Percentiles rank a stretch among this genome's conserved stretches.
phyloP scores from a whole-genome alignment of 2,113 vertebrate genomes.

The Hemichromis elongatus region DNA sequence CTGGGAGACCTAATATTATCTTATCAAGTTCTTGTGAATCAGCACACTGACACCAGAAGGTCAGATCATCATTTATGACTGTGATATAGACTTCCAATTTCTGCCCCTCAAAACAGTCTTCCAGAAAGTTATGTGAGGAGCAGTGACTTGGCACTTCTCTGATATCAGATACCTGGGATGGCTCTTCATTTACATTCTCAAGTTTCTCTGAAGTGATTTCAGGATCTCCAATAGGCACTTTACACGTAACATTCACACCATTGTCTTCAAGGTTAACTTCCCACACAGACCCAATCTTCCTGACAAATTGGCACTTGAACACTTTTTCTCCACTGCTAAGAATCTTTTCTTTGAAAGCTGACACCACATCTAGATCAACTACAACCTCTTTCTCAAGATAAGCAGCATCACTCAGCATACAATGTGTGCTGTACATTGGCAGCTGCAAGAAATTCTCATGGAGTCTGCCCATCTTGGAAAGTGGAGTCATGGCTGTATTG shows the following conservation, averaged over 20 bases:
- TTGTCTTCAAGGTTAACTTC: slow-evolving; percentile 78
- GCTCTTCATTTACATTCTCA: not conserved
- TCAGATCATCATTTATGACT: slow-evolving; percentile 69
- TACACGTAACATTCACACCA: slow-evolving; percentile 63
- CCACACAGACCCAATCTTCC: slow-evolving; percentile 76
- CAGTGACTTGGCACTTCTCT: not conserved
- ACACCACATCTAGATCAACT: slow-evolving; percentile 51
- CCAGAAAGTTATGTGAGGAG: slow-evolving; percentile 34
- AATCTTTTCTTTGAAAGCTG: slow-evolving; percentile 70
- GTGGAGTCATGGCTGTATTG: slow-evolving; percentile 73
- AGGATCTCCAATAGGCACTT: slow-evolving; percentile 29
- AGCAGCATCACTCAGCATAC: slow-evolving; percentile 70
- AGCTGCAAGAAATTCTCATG: slow-evolving; percentile 47
- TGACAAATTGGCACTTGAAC: slow-evolving; percentile 79
- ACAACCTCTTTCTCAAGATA: not conserved
- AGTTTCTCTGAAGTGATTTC: not conserved
- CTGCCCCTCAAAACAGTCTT: slow-evolving; percentile 70
- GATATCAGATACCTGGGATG: not conserved
- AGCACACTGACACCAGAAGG: slow-evolving; percentile 84
- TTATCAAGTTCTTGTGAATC: slow-evolving; percentile 66
- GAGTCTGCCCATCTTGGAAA: slow-evolving; percentile 68
- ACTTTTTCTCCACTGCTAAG: slow-evolving; percentile 52
- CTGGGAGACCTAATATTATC: slow-evolving; percentile 70
- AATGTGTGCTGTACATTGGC: slow-evolving; percentile 78
- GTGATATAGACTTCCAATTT: slow-evolving; percentile 72